Percentiles rank a stretch among this genome's conserved stretches.
These are phyloP conservation scores for Halcyon smyrnensis DNA, from an alignment of 2,797 vertebrate species.

Conservation along the genomic window DNA sequence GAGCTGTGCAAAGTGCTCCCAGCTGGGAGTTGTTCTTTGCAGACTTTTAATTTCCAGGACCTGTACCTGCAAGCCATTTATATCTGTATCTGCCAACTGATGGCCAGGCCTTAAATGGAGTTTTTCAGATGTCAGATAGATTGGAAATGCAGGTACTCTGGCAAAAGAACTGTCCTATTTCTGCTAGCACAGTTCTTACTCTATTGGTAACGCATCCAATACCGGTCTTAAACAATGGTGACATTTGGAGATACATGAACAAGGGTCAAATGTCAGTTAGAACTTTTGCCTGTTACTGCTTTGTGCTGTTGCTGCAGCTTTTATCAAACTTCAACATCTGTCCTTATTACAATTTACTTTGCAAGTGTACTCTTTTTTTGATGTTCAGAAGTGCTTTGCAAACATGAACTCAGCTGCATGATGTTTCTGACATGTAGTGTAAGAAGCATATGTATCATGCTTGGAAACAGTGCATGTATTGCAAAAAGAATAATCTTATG, in stretches of 20 bases:
- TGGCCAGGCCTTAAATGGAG: not conserved
- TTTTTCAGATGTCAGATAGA: not conserved
- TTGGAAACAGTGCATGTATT: not conserved
- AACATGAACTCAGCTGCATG: not conserved
- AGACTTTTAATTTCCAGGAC: not conserved
- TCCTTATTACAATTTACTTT: not conserved
- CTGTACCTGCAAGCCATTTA: conserved; percentile 19
- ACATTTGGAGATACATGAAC: not conserved
- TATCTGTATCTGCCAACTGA: conserved; percentile 7
- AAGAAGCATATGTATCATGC: rapidly evolving
- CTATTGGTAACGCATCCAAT: not conserved
- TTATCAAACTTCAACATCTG: not conserved
- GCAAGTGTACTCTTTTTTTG: not conserved
- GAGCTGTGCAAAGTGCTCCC: not conserved
- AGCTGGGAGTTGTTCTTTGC: not conserved
- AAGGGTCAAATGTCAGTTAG: conserved; percentile 2
- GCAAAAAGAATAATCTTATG: not conserved
- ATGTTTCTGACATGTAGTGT: not conserved
- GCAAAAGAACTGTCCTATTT: not conserved
- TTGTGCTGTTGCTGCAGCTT: not conserved
- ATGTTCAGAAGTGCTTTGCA: not conserved
- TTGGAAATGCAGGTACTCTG: not conserved
- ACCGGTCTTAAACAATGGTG: not conserved
- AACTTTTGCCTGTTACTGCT: not conserved
- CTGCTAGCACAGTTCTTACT: not conserved